Evolutionary conservation across 2,113 vertebrate genomes (phyloP).

Genomic region (Grammomys dolichurus): DNA sequence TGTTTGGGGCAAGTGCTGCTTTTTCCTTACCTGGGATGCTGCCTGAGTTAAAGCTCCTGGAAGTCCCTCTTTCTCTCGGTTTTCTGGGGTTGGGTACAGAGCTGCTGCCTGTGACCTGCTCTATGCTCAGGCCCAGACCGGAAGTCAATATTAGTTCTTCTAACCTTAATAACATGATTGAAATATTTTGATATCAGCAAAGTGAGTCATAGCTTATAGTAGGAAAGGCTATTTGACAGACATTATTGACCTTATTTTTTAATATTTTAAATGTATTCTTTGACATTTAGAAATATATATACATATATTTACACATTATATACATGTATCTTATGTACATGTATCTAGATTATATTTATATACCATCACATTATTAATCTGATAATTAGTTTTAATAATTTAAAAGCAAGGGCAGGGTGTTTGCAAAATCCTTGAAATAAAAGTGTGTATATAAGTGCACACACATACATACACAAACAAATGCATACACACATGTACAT

Average conservation of each 20-base stretch:
- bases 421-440: background rate
- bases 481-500: background rate
- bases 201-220: background rate
- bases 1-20: too few species aligned
- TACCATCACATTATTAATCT: background rate
- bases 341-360: background rate
- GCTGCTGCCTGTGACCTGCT: too few species aligned
- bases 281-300: background rate
- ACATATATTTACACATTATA: background rate
- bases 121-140: too few species aligned
- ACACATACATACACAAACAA: background rate
- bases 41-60: too few species aligned
- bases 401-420: background rate
- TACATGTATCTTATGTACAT: background rate
- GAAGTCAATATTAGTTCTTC: background rate
- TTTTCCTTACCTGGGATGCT: too few species aligned
- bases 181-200: conserved; percentile 9
- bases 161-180: background rate
- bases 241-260: background rate
- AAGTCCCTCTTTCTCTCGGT: too few species aligned
- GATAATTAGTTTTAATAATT: conserved; percentile 13
- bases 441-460: too few species aligned
- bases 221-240: background rate
- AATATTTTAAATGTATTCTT: background rate
- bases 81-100: too few species aligned